Percentiles rank a stretch among this genome's conserved stretches.
Conservation (phyloP, 2,113 vertebrate genomes). For the Glaucomys volans region DNA sequence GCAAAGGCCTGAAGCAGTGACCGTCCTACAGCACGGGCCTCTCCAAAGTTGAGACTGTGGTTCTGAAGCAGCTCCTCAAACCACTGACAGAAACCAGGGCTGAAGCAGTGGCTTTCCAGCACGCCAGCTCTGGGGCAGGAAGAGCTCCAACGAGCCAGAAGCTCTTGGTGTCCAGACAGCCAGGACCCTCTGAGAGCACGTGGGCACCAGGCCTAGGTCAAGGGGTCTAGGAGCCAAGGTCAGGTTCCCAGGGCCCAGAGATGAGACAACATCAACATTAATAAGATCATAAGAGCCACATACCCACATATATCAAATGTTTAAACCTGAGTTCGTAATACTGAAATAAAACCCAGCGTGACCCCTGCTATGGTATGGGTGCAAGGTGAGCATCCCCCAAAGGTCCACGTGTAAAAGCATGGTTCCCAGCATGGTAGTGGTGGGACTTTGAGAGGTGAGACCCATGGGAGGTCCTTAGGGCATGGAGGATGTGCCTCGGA, state of each 20-base stretch:
- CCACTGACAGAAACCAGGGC: neutral
- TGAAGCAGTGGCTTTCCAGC: neutral
- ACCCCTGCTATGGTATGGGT: neutral
- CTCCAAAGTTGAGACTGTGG: rapidly evolving
- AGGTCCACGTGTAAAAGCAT: too few species aligned
- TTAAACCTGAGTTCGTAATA: neutral
- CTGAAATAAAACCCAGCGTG: neutral
- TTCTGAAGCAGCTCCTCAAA: neutral
- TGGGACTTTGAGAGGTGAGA: neutral
- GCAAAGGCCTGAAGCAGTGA: neutral
- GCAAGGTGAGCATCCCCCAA: neutral
- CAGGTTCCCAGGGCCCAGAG: neutral
- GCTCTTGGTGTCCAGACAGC: neutral
- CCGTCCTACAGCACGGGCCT: neutral
- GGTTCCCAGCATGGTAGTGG: neutral
- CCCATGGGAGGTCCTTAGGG: neutral
- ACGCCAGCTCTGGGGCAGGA: neutral
- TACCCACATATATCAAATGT: neutral
- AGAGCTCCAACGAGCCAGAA: rapidly evolving
- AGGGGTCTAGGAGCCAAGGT: neutral
- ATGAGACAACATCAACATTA: neutral
- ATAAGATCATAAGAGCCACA: neutral
- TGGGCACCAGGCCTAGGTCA: rapidly evolving
- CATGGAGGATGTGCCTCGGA: neutral
- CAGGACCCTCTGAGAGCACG: neutral